Conservation (phyloP, 2,113 vertebrate genomes). For the Pipra filicauda region DNA sequence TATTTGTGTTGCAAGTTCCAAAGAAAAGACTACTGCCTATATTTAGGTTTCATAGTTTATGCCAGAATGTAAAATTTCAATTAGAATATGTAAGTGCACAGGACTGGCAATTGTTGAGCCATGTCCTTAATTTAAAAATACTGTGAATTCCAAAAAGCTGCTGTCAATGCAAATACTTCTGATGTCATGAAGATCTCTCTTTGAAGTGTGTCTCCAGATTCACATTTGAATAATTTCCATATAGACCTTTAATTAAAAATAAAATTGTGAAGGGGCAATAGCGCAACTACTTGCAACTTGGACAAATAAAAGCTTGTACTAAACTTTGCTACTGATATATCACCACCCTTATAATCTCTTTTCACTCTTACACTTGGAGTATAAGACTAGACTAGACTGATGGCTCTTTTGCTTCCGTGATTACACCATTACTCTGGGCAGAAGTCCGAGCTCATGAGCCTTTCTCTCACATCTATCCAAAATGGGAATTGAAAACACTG, state of each 20-base stretch:
- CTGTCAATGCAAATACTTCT: slow-evolving; percentile 17
- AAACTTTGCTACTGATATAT: neutral
- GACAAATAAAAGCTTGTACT: neutral
- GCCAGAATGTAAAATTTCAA: slow-evolving; percentile 12
- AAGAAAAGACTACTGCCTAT: slow-evolving; percentile 10
- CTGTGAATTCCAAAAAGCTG: neutral
- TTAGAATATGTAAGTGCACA: neutral
- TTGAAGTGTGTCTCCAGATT: neutral
- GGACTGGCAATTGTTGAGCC: slow-evolving; percentile 28
- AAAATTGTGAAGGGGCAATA: neutral
- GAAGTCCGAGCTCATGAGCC: neutral
- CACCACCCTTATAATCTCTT: neutral
- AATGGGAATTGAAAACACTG: neutral
- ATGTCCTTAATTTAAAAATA: slow-evolving; percentile 45
- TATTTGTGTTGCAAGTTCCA: slow-evolving; percentile 28
- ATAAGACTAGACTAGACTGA: neutral
- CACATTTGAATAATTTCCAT: slow-evolving; percentile 3
- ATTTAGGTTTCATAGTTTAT: slow-evolving; percentile 5
- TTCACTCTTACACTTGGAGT: neutral
- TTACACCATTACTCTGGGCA: neutral
- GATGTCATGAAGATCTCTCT: neutral
- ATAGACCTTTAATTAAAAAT: slow-evolving; percentile 1
- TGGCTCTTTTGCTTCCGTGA: neutral
- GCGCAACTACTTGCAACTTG: neutral
- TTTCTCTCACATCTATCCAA: neutral